Evolutionary conservation across 2,113 vertebrate species (phyloP).

Genomic region (Chionomys nivalis): DNA sequence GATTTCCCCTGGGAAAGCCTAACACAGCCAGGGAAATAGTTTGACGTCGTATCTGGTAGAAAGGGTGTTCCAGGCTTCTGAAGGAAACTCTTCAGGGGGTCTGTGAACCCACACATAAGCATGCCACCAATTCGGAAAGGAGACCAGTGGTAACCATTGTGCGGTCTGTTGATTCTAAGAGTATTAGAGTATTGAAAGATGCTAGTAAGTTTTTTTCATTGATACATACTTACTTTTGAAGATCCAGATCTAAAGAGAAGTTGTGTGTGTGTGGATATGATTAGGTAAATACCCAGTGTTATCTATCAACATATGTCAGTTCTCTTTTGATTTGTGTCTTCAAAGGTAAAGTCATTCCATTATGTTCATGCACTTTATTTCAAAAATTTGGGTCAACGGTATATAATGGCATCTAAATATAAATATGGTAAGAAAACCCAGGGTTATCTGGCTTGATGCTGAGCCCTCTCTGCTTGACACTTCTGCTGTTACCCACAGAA

Average conservation of each 20-base stretch:
- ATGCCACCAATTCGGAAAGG: background rate
- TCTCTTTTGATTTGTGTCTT: conserved; percentile 43
- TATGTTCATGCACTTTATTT: background rate
- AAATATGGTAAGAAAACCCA: background rate
- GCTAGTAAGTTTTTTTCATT: background rate
- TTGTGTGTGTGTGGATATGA: background rate
- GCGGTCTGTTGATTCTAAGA: background rate
- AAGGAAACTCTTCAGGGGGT: background rate
- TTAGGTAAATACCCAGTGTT: background rate
- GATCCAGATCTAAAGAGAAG: background rate
- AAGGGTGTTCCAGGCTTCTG: conserved; percentile 7
- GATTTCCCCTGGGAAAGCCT: background rate
- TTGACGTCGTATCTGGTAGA: background rate
- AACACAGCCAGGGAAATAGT: background rate
- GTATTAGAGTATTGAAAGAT: background rate
- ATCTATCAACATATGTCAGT: background rate
- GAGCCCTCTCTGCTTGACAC: background rate
- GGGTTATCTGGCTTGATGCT: too few relatives aligned
- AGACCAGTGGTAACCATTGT: background rate
- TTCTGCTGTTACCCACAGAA: background rate
- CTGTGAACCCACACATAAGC: background rate
- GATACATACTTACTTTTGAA: background rate
- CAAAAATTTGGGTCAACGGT: background rate
- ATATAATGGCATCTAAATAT: background rate
- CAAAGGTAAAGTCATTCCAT: conserved; percentile 12